Conservation (phyloP, 2,888 invertebrate species). For the Acrobasis consociella region DNA sequence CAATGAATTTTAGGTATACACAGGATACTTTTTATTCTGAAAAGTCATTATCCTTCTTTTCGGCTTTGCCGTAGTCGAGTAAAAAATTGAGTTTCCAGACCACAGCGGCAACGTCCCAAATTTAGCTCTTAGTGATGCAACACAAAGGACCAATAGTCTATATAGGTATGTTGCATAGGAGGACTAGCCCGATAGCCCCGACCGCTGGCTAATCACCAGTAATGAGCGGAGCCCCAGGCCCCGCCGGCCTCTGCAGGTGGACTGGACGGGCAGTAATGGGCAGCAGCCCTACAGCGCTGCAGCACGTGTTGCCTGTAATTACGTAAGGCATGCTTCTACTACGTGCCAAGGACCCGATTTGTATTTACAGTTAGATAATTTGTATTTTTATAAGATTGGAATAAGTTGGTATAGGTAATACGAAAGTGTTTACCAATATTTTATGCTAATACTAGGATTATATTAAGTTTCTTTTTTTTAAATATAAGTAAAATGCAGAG, state of each 20-base stretch:
- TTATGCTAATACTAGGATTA: too few species aligned
- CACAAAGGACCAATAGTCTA: background rate
- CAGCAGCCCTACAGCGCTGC: slow-evolving; percentile 20
- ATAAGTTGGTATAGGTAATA: background rate
- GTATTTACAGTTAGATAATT: slow-evolving; percentile 9
- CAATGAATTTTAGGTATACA: too few species aligned
- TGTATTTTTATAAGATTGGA: background rate
- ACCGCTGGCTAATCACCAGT: slow-evolving; percentile 27
- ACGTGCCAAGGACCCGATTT: slow-evolving; percentile 11
- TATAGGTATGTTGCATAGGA: slow-evolving; percentile 20
- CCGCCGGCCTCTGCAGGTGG: slow-evolving; percentile 25
- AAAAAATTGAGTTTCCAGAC: too few species aligned
- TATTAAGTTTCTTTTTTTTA: too few species aligned
- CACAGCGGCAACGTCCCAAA: too few species aligned
- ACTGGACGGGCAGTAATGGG: slow-evolving; percentile 22
- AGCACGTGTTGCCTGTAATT: slow-evolving; percentile 19
- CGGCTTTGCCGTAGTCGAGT: too few species aligned
- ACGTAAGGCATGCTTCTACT: slow-evolving; percentile 16
- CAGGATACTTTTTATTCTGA: too few species aligned
- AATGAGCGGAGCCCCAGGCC: slow-evolving; percentile 24
- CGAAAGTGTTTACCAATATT: too few species aligned
- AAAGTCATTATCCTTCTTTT: too few species aligned
- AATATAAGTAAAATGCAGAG: too few species aligned
- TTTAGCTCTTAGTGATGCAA: background rate
- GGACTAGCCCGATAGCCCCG: slow-evolving; percentile 24